phyloP scores from a whole-genome alignment of 2,888 invertebrate genomes.

The Gasteruption jaculator region DNA sequence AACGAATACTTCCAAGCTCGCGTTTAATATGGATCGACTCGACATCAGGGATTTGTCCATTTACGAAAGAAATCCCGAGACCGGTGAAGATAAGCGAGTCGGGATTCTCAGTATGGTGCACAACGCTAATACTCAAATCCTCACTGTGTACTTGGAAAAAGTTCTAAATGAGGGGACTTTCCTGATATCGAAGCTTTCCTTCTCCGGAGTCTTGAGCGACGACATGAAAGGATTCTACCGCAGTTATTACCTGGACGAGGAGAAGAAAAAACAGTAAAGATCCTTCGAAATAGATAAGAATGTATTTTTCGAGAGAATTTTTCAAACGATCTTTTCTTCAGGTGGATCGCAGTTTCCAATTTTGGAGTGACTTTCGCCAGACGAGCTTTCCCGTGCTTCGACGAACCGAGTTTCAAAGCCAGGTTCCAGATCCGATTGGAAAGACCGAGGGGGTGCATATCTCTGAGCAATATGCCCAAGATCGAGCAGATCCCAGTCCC shows the following conservation, averaged over 20 bases:
- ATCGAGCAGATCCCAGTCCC: too few species aligned
- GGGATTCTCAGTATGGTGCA: background rate
- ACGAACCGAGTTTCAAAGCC: slow-evolving; percentile 55
- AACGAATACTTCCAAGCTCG: slow-evolving; percentile 43
- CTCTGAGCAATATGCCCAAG: slow-evolving; percentile 38
- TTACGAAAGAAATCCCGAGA: background rate
- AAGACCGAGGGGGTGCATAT: slow-evolving; percentile 25
- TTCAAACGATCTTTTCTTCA: slow-evolving; percentile 29
- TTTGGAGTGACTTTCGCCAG: slow-evolving; percentile 67
- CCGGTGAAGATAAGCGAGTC: background rate
- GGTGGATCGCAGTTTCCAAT: slow-evolving; percentile 63
- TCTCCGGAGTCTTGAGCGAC: slow-evolving; percentile 56
- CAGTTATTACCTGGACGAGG: slow-evolving; percentile 54
- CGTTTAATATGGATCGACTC: slow-evolving; percentile 54
- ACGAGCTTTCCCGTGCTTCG: slow-evolving; percentile 74
- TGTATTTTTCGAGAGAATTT: slow-evolving; percentile 2
- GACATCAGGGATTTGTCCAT: slow-evolving; percentile 30
- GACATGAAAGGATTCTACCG: slow-evolving; percentile 64
- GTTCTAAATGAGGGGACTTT: slow-evolving; percentile 41
- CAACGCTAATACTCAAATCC: slow-evolving; percentile 52
- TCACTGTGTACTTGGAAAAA: slow-evolving; percentile 51
- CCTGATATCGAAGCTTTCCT: slow-evolving; percentile 57
- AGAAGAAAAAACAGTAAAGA: slow-evolving; percentile 52
- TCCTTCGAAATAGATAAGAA: slow-evolving; percentile 1
- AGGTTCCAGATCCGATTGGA: slow-evolving; percentile 33